These are phyloP conservation scores for Sarcophaga subvicina DNA, from an alignment of 2,888 invertebrate genomes.

Conservation along the genomic window DNA sequence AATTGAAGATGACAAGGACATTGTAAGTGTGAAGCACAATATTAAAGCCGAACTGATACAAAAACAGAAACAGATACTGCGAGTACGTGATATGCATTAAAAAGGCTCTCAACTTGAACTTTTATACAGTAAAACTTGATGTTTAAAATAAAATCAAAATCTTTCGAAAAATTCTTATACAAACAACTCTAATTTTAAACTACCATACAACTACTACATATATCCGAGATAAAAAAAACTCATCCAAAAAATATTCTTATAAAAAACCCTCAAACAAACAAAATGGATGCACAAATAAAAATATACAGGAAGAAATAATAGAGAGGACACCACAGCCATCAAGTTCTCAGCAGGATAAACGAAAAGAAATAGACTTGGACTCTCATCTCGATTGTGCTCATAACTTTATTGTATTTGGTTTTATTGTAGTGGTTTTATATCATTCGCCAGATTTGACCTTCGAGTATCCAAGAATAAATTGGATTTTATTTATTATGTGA, in stretches of 20 bases:
- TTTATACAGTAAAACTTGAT: background rate
- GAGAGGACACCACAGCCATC: slow-evolving; percentile 29
- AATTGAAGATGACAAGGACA: slow-evolving; percentile 54
- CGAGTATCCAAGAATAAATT: slow-evolving; percentile 1
- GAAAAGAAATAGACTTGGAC: slow-evolving; percentile 30
- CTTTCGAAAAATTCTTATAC: slow-evolving; percentile 66
- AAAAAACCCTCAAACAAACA: background rate
- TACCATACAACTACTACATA: background rate
- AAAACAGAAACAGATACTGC: slow-evolving; percentile 14
- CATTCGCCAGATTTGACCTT: slow-evolving; percentile 17
- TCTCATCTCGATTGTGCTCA: slow-evolving; percentile 45
- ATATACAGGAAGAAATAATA: background rate
- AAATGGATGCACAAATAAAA: too few species aligned
- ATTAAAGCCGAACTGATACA: slow-evolving; percentile 31
- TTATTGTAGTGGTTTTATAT: background rate
- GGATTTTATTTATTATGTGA: background rate
- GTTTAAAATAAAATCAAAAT: slow-evolving; percentile 68
- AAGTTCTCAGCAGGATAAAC: slow-evolving; percentile 47
- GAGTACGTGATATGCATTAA: slow-evolving; percentile 46
- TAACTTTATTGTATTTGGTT: slow-evolving; percentile 9
- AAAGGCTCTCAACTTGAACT: slow-evolving; percentile 33
- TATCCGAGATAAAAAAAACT: background rate
- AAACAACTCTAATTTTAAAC: slow-evolving; percentile 30
- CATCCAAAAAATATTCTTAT: slow-evolving; percentile 15
- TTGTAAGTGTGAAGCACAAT: slow-evolving; percentile 30